These are phyloP conservation scores for Deilephila elpenor DNA, from an alignment of 2,888 invertebrate species.

Conservation along the genomic window DNA sequence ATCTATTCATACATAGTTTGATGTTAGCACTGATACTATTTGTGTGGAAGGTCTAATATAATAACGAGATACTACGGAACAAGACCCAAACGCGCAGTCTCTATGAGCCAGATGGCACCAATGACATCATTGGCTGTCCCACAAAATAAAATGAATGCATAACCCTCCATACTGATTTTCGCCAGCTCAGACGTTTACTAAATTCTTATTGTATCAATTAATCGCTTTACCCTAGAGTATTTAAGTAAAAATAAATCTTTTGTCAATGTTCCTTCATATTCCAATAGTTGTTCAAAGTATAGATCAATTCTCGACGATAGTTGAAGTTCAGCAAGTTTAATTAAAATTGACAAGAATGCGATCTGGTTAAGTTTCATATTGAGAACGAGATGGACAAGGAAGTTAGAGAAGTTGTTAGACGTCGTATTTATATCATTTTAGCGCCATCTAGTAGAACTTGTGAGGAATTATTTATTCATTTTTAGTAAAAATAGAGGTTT, in stretches of 20 bases:
- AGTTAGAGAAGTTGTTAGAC: too few relatives aligned
- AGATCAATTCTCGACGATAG: background rate
- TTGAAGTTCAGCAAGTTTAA: background rate
- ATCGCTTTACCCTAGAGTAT: background rate
- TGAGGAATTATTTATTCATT: too few relatives aligned
- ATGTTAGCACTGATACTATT: background rate
- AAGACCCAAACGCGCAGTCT: background rate
- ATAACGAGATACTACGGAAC: background rate
- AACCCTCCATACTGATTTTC: background rate
- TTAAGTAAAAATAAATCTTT: background rate
- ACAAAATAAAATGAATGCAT: background rate
- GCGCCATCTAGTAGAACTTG: too few relatives aligned
- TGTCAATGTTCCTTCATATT: too few relatives aligned
- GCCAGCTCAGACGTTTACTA: background rate
- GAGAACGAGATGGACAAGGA: background rate
- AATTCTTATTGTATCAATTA: background rate
- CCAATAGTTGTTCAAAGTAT: background rate
- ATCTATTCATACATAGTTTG: too few relatives aligned
- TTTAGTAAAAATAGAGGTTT: too few relatives aligned
- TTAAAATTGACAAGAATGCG: slow-evolving; percentile 1
- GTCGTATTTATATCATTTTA: too few relatives aligned
- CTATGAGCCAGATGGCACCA: background rate
- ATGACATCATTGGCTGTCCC: slow-evolving; percentile 6
- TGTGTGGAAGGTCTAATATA: slow-evolving; percentile 6
- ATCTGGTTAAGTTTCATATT: background rate